Evolutionary conservation across 2,797 vertebrate genomes (phyloP), one percentile per base, ranked within the genome.

Genomic region (Capromys pilorides): DNA sequence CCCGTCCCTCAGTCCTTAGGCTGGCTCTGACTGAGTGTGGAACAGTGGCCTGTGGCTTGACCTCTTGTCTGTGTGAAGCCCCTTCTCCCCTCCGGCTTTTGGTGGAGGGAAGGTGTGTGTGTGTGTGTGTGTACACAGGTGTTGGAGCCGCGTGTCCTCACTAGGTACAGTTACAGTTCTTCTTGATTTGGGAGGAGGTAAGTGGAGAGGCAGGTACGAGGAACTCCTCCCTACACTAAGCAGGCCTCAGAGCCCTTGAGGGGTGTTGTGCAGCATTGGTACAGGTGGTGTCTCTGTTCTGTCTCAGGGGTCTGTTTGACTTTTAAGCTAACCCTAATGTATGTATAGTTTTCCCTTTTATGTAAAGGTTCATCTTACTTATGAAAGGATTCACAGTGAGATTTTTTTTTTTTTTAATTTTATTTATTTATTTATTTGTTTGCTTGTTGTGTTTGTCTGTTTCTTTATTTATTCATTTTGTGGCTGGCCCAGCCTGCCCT

Each of bases 361-460:
- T 85, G 28, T 61, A 67, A 91, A 64, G 39, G 14, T 39, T 89
- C 33, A 36, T 85, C 95, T 90, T 86, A 67, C 78, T 86, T 86
- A 57, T 75, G 33, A 91, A 95, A 90, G 64, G 64, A 71, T 89
- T 90, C 57, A 59, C 12, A 51, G 9, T 91, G 92, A 91, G 51
- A 45, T 78, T 90, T 93, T 33, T 0, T 73, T n/a, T n/a, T n/a
- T n/a, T n/a, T n/a, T n/a, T n/a, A n/a, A n/a, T n/a, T n/a, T n/a
- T n/a, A n/a, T n/a, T n/a, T n/a, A n/a, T n/a, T n/a, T n/a, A n/a
- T n/a, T n/a, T n/a, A n/a, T n/a, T n/a, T n/a, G n/a, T n/a, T n/a
- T n/a, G n/a, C n/a, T n/a, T n/a, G n/a, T n/a, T n/a, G n/a, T n/a
- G n/a, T n/a, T n/a, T n/a, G n/a, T n/a, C n/a, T n/a, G n/a, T n/a